Percentiles rank a stretch among this genome's conserved stretches.
phyloP scores from a whole-genome alignment of 2,113 vertebrate species.

The Numenius arquata region DNA sequence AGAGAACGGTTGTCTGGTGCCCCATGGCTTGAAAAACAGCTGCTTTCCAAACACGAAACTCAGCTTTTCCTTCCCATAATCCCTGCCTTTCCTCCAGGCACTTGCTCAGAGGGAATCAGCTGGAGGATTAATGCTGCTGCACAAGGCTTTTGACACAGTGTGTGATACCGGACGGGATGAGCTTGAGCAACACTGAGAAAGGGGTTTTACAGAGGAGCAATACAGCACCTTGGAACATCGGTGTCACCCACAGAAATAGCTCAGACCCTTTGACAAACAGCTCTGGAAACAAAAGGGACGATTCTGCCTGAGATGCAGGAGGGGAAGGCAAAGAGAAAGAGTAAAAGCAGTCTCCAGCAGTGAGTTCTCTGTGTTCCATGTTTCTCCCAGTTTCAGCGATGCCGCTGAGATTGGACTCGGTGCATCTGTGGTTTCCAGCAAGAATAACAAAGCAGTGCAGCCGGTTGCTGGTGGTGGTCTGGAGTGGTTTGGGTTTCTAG shows the following conservation, averaged over 20 bases:
- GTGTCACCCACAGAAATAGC: neutral
- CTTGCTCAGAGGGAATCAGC: neutral
- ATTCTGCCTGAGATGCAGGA: neutral
- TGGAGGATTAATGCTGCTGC: neutral
- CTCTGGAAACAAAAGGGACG: neutral
- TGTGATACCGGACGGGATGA: neutral
- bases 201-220: neutral
- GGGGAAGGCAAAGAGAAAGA: neutral
- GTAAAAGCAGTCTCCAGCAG: neutral
- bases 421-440: neutral
- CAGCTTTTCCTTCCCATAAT: neutral
- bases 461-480: neutral
- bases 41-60: neutral
- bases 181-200: neutral
- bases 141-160: neutral
- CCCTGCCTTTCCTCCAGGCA: neutral
- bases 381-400: neutral
- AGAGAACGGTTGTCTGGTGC: neutral
- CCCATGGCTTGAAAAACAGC: neutral
- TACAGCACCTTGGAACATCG: neutral
- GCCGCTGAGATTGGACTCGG: neutral
- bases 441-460: neutral
- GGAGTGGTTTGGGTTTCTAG: neutral
- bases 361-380: neutral
- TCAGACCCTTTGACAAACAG: neutral